phyloP scores from a whole-genome alignment of 1,140 invertebrate species.

The Drosophila oshimai region DNA sequence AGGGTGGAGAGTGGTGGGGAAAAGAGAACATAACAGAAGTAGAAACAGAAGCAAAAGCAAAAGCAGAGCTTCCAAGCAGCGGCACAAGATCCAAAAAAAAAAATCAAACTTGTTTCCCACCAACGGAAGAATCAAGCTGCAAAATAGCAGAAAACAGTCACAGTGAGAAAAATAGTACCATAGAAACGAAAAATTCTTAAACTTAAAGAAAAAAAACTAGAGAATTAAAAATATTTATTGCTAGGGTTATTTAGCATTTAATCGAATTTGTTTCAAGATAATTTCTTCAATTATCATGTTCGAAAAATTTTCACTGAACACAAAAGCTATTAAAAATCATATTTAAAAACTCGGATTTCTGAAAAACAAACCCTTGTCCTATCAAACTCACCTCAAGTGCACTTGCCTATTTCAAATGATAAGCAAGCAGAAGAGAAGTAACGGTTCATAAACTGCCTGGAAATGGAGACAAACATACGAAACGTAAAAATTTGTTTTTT shows the following conservation, averaged over 20 bases:
- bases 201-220: background rate
- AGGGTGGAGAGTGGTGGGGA: too few relatives aligned
- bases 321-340: too few relatives aligned
- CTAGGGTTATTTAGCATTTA: too few relatives aligned
- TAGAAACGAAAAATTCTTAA: background rate
- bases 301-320: too few relatives aligned
- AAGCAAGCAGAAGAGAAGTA: constrained; percentile 36
- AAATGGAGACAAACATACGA: constrained; percentile 12
- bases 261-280: too few relatives aligned
- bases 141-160: constrained; percentile 26
- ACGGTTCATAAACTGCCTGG: constrained; percentile 21
- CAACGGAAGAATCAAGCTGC: constrained; percentile 54
- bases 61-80: too few relatives aligned
- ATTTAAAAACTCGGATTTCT: too few relatives aligned
- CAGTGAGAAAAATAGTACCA: background rate
- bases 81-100: background rate
- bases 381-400: background rate
- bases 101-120: constrained; percentile 51
- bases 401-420: constrained; percentile 3
- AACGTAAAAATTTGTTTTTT: constrained; percentile 4
- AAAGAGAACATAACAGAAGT: constrained; percentile 6
- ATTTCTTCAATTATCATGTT: too few relatives aligned
- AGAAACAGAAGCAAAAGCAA: constrained; percentile 51
- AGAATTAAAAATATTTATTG: too few relatives aligned
- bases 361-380: background rate